Conservation (phyloP, 2,113 vertebrate genomes). For the Urocynchramus pylzowi region DNA sequence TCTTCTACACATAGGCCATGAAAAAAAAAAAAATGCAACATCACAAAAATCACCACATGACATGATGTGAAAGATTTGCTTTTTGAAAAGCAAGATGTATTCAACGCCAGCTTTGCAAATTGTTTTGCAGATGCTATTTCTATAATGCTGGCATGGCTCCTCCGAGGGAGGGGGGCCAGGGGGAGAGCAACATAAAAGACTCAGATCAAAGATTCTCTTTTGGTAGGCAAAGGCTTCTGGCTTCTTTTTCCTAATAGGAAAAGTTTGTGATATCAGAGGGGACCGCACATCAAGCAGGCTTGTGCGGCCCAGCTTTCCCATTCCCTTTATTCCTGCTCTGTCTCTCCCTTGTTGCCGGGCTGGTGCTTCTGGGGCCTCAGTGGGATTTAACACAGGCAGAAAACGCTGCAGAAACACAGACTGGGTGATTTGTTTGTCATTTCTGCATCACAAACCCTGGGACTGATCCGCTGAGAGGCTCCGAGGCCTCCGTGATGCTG, state of each 20-base stretch:
- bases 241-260: constrained; percentile 67
- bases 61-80: constrained; percentile 31
- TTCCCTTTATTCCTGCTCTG: not conserved
- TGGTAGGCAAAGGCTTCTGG: constrained; percentile 68
- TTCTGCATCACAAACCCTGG: not conserved
- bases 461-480: not conserved
- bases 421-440: not conserved
- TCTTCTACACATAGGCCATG: not conserved
- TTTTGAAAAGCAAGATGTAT: constrained; percentile 24
- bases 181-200: constrained; percentile 54
- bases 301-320: constrained; percentile 49
- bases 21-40: constrained; percentile 15
- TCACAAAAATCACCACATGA: constrained; percentile 14
- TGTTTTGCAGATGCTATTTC: constrained; percentile 54
- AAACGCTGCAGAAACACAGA: not conserved
- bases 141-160: constrained; percentile 53
- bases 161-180: not conserved
- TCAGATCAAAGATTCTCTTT: constrained; percentile 65
- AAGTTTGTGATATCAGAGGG: constrained; percentile 67
- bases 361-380: not conserved
- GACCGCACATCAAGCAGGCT: constrained; percentile 55
- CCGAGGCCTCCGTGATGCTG: accelerated
- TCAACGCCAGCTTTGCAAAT: not conserved
- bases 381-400: not conserved
- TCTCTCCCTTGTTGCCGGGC: not conserved